phyloP scores from a whole-genome alignment of 2,797 vertebrate species.

The Ispidina lecontei region DNA sequence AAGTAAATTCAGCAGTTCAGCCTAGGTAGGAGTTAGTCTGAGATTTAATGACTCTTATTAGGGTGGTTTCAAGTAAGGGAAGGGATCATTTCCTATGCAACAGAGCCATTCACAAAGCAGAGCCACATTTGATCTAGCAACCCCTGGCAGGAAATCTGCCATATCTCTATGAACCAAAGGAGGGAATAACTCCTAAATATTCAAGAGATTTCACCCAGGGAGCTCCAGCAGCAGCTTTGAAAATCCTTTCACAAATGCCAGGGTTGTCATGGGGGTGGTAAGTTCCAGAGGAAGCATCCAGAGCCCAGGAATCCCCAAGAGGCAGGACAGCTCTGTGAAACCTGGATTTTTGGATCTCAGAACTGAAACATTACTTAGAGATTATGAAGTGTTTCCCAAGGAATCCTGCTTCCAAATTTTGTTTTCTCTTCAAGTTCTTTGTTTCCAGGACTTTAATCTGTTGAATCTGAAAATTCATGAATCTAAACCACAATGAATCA shows the following conservation, averaged over 20 bases:
- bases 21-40: not conserved
- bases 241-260: not conserved
- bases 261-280: accelerated
- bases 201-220: not conserved
- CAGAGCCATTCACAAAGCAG: not conserved
- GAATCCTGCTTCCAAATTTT: not conserved
- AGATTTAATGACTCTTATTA: not conserved
- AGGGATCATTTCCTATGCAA: not conserved
- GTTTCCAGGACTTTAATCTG: conserved; percentile 18
- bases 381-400: not conserved
- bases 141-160: not conserved
- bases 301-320: not conserved
- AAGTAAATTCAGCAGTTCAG: not conserved
- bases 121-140: not conserved
- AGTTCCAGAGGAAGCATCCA: not conserved
- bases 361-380: not conserved
- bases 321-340: not conserved
- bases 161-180: not conserved
- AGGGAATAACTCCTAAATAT: not conserved
- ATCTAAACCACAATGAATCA: conserved; percentile 9
- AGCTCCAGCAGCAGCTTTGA: not conserved
- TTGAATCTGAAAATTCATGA: not conserved
- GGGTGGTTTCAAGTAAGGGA: not conserved
- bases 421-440: not conserved
- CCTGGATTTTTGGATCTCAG: not conserved